These are phyloP conservation scores for Anthrax anthrax DNA, from an alignment of 2,888 invertebrate species.

Conservation along the genomic window DNA sequence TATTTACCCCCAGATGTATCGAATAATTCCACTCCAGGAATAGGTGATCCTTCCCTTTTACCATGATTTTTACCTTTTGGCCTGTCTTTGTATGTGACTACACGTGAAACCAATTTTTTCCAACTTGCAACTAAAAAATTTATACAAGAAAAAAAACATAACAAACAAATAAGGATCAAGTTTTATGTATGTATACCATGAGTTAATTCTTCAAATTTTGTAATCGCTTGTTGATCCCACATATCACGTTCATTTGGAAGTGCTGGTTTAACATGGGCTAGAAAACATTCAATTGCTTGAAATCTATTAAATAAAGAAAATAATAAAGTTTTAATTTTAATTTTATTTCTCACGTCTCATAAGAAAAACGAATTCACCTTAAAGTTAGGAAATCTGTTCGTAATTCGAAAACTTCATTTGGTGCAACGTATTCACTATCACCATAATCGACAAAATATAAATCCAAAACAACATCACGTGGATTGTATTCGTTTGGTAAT, in stretches of 20 bases:
- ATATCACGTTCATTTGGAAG: constrained; percentile 31
- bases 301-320: constrained; percentile 20
- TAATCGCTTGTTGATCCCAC: constrained; percentile 49
- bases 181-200: constrained; percentile 38
- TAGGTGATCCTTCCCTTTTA: constrained; percentile 49
- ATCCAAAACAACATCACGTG: constrained; percentile 46
- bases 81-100: constrained; percentile 54
- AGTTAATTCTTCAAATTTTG: constrained; percentile 53
- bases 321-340: too few relatives aligned
- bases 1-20: constrained; percentile 46
- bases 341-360: too few relatives aligned
- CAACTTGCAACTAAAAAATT: constrained; percentile 52
- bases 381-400: constrained; percentile 46
- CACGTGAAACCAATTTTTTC: constrained; percentile 62
- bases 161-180: too few relatives aligned
- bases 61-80: constrained; percentile 23
- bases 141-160: not conserved
- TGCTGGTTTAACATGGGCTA: constrained; percentile 55
- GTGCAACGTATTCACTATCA: constrained; percentile 55
- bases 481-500: constrained; percentile 45
- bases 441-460: constrained; percentile 83
- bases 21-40: constrained; percentile 63
- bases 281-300: constrained; percentile 78
- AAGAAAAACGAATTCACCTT: constrained; percentile 17
- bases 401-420: constrained; percentile 53